These are phyloP conservation scores for Zelleria hepariella DNA, from an alignment of 2,888 invertebrate species.

Conservation along the genomic window DNA sequence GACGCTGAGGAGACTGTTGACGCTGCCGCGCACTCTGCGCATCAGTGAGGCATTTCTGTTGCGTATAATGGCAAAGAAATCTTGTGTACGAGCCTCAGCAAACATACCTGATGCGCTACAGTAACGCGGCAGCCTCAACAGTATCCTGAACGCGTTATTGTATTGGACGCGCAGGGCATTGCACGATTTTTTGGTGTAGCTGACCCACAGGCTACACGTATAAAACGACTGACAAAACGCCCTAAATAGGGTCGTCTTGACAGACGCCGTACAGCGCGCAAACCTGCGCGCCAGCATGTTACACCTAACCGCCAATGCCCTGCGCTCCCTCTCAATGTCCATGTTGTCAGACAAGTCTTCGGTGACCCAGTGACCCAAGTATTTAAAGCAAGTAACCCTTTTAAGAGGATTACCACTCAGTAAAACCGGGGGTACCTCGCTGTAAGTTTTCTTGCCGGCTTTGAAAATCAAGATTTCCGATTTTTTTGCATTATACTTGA, in stretches of 20 bases:
- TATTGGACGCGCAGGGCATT: background rate
- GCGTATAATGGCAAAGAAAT: no score
- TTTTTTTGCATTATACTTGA: background rate
- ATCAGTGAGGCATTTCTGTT: no score
- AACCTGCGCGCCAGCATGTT: conserved; percentile 1
- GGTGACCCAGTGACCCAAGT: background rate
- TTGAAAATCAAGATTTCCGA: background rate
- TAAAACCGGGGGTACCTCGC: background rate
- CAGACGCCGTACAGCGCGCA: no score
- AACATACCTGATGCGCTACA: no score
- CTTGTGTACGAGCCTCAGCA: no score
- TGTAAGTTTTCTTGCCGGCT: background rate
- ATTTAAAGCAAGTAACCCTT: background rate
- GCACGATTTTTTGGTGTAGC: background rate
- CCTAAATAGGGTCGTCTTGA: no score
- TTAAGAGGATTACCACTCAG: background rate
- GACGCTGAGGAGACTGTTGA: no score
- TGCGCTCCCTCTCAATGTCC: conserved; percentile 1
- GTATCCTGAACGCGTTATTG: no score
- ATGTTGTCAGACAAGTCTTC: background rate
- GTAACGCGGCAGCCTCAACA: no score
- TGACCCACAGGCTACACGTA: background rate
- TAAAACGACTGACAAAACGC: background rate
- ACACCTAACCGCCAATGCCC: background rate
- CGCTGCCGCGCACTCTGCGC: no score